These are phyloP conservation scores for Lithophane semibrunnea DNA, from an alignment of 2,888 invertebrate species.

Conservation along the genomic window DNA sequence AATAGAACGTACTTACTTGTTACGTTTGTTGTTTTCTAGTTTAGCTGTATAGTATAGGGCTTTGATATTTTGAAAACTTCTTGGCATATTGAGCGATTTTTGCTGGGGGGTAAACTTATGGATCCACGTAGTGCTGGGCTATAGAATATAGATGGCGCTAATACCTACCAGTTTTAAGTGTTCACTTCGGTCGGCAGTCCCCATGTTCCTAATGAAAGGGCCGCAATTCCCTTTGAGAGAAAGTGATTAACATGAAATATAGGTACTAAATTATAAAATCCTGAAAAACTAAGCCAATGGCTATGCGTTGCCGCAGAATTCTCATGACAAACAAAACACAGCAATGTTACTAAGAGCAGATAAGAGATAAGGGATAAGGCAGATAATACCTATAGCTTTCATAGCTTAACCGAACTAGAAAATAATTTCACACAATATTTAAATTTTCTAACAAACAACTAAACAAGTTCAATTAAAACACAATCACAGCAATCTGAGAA, in stretches of 20 bases:
- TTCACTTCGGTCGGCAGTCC: no score
- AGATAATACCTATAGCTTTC: not conserved
- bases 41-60: not conserved
- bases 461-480: slow-evolving; percentile 30
- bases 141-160: no score
- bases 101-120: no score
- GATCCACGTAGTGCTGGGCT: no score
- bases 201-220: no score
- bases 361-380: no score
- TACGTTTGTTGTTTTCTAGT: slow-evolving; percentile 5
- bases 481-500: slow-evolving; percentile 27
- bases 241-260: not conserved
- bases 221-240: not conserved
- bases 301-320: not conserved
- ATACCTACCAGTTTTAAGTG: no score
- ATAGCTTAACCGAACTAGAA: not conserved
- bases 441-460: slow-evolving; percentile 4
- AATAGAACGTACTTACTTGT: slow-evolving; percentile 47
- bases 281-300: not conserved
- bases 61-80: not conserved
- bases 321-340: not conserved
- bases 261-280: not conserved
- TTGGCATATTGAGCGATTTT: no score
- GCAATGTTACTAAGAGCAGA: not conserved
- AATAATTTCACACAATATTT: not conserved